phyloP scores from a whole-genome alignment of 2,888 invertebrate genomes.

The Ophion obscuratus region DNA sequence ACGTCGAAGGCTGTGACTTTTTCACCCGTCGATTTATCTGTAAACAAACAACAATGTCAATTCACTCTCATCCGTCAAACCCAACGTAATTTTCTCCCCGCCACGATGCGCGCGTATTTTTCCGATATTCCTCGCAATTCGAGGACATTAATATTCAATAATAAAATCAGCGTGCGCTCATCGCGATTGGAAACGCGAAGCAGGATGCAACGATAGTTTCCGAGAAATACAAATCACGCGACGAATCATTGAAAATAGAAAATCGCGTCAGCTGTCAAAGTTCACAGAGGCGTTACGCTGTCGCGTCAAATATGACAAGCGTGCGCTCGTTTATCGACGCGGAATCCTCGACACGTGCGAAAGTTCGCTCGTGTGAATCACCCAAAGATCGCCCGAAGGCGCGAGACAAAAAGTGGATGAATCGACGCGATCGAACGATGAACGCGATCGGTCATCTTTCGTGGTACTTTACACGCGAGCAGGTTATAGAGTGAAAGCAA shows the following conservation, averaged over 20 bases:
- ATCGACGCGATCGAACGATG: background rate
- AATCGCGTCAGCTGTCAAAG: conserved; percentile 79
- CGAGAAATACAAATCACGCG: conserved; percentile 56
- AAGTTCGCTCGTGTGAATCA: background rate
- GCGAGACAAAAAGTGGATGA: background rate
- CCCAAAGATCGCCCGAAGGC: background rate
- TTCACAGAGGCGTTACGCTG: conserved; percentile 44
- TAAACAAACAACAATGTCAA: conserved; percentile 73
- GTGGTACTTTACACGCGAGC: background rate
- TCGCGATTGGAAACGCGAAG: conserved; percentile 7
- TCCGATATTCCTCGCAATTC: background rate
- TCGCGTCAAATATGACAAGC: conserved; percentile 20
- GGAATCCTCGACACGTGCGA: background rate
- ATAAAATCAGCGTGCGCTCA: background rate
- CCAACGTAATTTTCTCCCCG: background rate
- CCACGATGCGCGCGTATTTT: background rate
- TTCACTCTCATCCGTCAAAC: background rate
- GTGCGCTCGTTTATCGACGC: background rate
- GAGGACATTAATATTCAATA: background rate
- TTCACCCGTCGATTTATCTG: conserved; percentile 87
- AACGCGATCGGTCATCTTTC: background rate
- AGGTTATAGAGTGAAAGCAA: conserved; percentile 29
- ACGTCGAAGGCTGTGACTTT: conserved; percentile 88
- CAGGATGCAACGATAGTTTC: conserved; percentile 37
- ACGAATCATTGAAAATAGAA: conserved; percentile 21